Base-by-base conservation (phyloP, 2,888 invertebrate species). In the Synanthedon formicaeformis region DNA sequence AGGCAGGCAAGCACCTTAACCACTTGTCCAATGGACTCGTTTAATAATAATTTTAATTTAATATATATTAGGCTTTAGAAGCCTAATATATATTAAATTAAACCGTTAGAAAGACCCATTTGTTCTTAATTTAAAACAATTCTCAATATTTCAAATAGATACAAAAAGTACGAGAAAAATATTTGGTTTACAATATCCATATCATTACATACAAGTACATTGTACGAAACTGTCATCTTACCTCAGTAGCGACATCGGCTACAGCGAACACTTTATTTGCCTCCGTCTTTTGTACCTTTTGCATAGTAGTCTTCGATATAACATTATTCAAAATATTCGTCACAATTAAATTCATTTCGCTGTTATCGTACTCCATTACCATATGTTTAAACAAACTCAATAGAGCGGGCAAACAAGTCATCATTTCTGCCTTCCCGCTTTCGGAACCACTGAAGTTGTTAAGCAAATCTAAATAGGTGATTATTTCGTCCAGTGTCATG, bases 401-500 rank as follows among this genome's bases (percentile, higher is more conserved):
- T 41, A 82, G 50, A n/a, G 57, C 57, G n/a, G 74, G 73, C 13
- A 83, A 62, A 55, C 67, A 56, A 4, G 54, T 41, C 4, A 56
- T 64, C 13, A 84, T 57, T 61, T 79, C 79, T 13, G 52, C 55
- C 66, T 71, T 77, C 10, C 70, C 69, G 34, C 56, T 64, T 11
- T 74, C 69, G 10, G 59, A 58, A 18, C 57, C 66, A 55, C 78
- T 78, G 51, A 73, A 60, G 54, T 66, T 74, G n/a, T 67, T 56
- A 40, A 85, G 58, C 41, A 81, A 60, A 48, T 81, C 75, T 60
- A 85, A 67, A 65, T 81, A 70, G 52, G 62, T 64, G 48, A 74
- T 65, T 52, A 83, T 59, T 71, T 85, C 84, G 11, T 74, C 66
- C 54, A 74, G 61, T 16, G 80, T 78, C 80, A 85, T 80, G 53